Conservation (phyloP, 2,113 vertebrate genomes). For the Carlito syrichta region DNA sequence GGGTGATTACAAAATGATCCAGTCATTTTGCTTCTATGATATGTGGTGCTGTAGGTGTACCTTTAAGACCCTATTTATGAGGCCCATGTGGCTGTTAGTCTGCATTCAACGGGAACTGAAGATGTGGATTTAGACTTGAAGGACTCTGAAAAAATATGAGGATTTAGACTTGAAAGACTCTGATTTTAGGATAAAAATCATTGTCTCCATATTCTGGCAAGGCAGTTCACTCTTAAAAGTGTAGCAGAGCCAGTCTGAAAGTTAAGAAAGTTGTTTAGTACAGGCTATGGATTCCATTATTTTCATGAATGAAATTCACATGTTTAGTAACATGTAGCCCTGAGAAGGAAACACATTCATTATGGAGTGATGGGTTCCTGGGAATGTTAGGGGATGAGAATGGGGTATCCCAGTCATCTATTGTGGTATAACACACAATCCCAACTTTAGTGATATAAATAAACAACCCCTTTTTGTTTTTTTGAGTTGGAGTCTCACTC, state of each 20-base stretch:
- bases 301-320: constrained; percentile 8
- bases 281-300: background rate
- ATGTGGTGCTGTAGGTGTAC: background rate
- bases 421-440: background rate
- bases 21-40: background rate
- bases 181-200: background rate
- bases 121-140: background rate
- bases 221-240: background rate
- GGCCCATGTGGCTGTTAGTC: background rate
- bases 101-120: background rate
- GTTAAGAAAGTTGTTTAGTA: background rate
- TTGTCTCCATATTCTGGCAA: background rate
- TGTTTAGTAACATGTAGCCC: background rate
- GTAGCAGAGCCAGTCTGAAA: background rate
- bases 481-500: too few relatives aligned
- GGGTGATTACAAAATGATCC: background rate
- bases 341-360: background rate
- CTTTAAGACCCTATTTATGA: background rate
- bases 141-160: background rate
- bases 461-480: background rate
- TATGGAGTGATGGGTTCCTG: background rate
- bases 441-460: background rate
- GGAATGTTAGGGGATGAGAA: background rate
- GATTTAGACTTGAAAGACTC: background rate
- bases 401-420: background rate